Evolutionary conservation across 2,113 vertebrate genomes (phyloP).

Genomic region (Mugil cephalus): DNA sequence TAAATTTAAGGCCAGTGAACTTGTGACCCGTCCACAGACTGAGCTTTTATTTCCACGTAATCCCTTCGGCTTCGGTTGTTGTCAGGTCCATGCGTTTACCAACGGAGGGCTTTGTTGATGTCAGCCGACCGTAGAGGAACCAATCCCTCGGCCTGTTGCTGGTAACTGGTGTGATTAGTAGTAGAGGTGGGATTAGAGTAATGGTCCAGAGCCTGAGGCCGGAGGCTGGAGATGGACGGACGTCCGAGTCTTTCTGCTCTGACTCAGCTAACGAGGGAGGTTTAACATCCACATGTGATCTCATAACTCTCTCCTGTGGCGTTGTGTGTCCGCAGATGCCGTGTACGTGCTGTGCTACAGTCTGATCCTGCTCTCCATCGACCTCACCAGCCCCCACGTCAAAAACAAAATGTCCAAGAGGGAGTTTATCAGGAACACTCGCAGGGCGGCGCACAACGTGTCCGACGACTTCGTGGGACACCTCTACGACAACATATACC

Average conservation of each 20-base stretch:
- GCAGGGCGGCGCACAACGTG: conserved; percentile 95
- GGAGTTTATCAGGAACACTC: conserved; percentile 98
- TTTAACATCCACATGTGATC: no score
- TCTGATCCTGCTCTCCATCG: conserved; percentile 97
- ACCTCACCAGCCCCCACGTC: conserved; percentile 97
- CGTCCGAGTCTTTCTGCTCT: conserved; percentile 24
- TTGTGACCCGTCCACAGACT: conserved; percentile 6
- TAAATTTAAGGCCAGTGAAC: not conserved
- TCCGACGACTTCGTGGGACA: conserved; percentile 99
- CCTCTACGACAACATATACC: conserved; percentile 99
- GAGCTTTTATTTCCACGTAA: conserved; percentile 44
- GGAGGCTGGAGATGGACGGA: conserved; percentile 38
- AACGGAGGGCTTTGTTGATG: conserved; percentile 24
- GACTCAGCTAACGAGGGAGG: no score
- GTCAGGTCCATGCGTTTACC: conserved; percentile 24
- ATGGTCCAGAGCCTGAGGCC: conserved; percentile 35
- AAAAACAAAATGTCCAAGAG: conserved; percentile 99
- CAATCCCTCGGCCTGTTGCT: conserved; percentile 23
- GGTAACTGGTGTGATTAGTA: conserved; percentile 40
- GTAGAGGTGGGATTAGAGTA: conserved; percentile 60
- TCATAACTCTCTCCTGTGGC: no score
- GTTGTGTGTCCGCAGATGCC: conserved; percentile 85
- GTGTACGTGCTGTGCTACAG: conserved; percentile 99
- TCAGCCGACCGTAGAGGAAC: conserved; percentile 34
- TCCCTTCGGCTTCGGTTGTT: conserved; percentile 34